Conservation (phyloP, 30 jellyfish, hydroid and myxozoan species). For the Aurelia aurita region DNA sequence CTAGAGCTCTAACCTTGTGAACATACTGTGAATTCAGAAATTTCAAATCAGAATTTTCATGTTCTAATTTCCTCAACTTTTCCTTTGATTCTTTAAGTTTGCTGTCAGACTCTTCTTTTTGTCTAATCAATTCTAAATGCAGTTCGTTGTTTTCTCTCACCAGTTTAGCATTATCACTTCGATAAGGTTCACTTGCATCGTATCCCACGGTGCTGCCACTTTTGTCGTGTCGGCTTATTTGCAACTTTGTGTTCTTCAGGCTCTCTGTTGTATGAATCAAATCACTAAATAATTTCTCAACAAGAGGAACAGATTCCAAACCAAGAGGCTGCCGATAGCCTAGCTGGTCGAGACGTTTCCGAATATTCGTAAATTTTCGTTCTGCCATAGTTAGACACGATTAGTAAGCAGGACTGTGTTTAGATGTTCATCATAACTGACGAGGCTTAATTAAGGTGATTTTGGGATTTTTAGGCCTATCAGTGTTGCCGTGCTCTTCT, state of each 20-base stretch:
- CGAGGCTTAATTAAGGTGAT: too few species aligned
- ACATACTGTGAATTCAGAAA: conserved; percentile 91
- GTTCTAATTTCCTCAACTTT: conserved; percentile 74
- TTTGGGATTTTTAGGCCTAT: too few species aligned
- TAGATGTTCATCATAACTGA: too few species aligned
- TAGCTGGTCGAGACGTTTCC: conserved; percentile 94
- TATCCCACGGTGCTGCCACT: conserved; percentile 31
- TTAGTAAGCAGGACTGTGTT: too few species aligned
- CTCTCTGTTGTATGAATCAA: conserved; percentile 96
- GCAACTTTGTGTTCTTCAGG: conserved; percentile 77
- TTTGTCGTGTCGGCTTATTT: conserved; percentile 44
- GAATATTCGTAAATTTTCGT: conserved; percentile 72
- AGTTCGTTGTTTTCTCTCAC: conserved; percentile 92
- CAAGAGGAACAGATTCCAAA: conserved; percentile 94
- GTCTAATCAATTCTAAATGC: conserved; percentile 82
- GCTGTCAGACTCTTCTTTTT: conserved; percentile 77
- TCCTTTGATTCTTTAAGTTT: conserved; percentile 60
- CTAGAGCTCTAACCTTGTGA: conserved; percentile 79
- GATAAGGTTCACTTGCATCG: conserved; percentile 85
- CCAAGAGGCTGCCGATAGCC: conserved; percentile 99
- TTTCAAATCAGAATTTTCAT: conserved; percentile 88
- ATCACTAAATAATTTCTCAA: conserved; percentile 93
- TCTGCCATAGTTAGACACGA: conserved; percentile 62
- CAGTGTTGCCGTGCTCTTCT: too few species aligned
- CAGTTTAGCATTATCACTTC: conserved; percentile 90